A percentile compares a stretch with the other conserved stretches of the same genome.
Evolutionary conservation across 35 echinoderm and acorn worm genomes (phyloP).

Genomic region (Hemicentrotus pulcherrimus): DNA sequence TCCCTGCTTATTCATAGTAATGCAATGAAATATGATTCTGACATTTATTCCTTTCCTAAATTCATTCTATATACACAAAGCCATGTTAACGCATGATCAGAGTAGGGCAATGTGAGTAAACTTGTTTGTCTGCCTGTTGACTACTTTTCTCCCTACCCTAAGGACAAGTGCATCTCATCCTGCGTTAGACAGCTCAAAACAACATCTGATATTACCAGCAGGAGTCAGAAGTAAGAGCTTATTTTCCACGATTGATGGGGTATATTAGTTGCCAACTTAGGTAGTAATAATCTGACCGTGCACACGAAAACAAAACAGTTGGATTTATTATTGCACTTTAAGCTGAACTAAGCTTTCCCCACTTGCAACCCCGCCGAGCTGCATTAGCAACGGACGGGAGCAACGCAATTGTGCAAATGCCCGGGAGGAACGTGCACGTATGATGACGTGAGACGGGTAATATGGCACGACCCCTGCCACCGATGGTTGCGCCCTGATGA

Average conservation of each 20-base stretch:
- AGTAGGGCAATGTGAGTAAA: too few species aligned
- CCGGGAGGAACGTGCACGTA: not conserved
- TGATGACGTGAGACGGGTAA: not conserved
- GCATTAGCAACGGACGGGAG: not conserved
- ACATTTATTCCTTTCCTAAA: too few species aligned
- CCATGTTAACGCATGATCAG: too few species aligned
- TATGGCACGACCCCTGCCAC: not conserved
- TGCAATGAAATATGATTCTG: too few species aligned
- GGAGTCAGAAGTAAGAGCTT: not conserved
- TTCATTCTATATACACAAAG: too few species aligned
- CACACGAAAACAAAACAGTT: not conserved
- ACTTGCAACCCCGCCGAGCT: not conserved
- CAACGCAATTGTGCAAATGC: not conserved
- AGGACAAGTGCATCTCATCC: not conserved
- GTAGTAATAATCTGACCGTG: not conserved
- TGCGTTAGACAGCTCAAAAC: not conserved
- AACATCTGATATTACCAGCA: not conserved
- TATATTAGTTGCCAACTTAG: not conserved
- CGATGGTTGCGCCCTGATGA: not conserved
- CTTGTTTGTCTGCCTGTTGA: not conserved
- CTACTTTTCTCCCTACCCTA: not conserved
- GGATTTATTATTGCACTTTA: not conserved
- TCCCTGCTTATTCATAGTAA: too few species aligned
- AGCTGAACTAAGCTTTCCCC: not conserved
- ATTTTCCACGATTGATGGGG: not conserved